phyloP scores from a whole-genome alignment of 1,140 invertebrate species.

The Tetramorium simillimum region DNA sequence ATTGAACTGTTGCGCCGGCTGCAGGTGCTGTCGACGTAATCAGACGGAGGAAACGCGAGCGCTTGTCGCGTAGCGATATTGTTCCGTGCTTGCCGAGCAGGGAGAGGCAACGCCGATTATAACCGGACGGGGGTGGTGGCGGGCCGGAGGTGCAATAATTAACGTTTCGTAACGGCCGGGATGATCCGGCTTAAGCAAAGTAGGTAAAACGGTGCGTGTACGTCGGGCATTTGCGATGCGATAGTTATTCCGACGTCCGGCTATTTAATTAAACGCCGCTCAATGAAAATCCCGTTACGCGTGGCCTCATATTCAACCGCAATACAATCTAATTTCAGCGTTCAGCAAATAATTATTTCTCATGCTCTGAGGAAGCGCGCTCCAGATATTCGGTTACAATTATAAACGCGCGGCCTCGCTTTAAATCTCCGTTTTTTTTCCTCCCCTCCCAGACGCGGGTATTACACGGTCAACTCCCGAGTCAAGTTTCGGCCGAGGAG shows the following conservation, averaged over 20 bases:
- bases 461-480: not conserved
- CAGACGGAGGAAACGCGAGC: not conserved
- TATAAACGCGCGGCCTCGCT: not conserved
- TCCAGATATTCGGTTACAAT: not conserved
- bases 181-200: constrained; percentile 14
- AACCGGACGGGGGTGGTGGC: not conserved
- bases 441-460: too few relatives aligned
- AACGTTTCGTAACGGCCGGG: constrained; percentile 9
- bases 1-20: not conserved
- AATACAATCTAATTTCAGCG: not conserved
- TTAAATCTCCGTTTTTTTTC: not conserved
- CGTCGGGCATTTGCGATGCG: constrained; percentile 4
- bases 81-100: not conserved
- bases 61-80: constrained; percentile 6
- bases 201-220: constrained; percentile 17
- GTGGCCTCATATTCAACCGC: not conserved
- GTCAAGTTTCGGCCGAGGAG: constrained; percentile 9
- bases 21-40: constrained; percentile 5
- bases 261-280: constrained; percentile 30
- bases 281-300: constrained; percentile 8
- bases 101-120: not conserved
- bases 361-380: not conserved
- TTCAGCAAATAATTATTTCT: constrained; percentile 5
- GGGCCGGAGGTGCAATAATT: not conserved
- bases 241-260: constrained; percentile 24